Conservation (phyloP, 2,888 invertebrate genomes). For the Drosophila testacea region DNA sequence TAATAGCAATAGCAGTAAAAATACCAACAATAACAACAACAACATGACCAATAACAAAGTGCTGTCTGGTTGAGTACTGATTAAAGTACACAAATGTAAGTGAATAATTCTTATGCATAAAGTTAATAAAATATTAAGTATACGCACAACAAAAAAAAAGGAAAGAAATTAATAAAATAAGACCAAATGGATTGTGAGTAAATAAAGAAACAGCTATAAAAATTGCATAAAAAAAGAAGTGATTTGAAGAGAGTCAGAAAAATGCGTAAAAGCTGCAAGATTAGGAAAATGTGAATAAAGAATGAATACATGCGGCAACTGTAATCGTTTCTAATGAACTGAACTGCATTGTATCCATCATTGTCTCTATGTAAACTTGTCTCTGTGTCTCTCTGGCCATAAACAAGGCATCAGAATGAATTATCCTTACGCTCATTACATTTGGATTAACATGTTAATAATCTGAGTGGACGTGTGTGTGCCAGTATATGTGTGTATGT, state of each 20-base stretch:
- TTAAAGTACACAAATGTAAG: conserved; percentile 23
- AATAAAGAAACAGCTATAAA: neutral
- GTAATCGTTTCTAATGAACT: neutral
- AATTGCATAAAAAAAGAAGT: neutral
- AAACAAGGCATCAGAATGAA: conserved; percentile 57
- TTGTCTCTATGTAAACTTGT: conserved; percentile 6
- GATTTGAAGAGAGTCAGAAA: neutral
- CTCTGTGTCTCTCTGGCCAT: conserved; percentile 17
- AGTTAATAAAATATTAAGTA: conserved; percentile 6
- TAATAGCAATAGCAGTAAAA: neutral
- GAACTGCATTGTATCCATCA: conserved; percentile 11
- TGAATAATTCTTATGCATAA: conserved; percentile 12
- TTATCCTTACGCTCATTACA: conserved; percentile 76
- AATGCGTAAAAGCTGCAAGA: neutral
- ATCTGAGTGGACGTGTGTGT: conserved; percentile 40
- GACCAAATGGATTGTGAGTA: neutral
- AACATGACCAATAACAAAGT: conserved; percentile 24
- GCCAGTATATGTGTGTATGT: neutral
- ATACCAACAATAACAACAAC: neutral
- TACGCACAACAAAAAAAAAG: neutral
- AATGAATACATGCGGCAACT: neutral
- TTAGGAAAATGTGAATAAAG: neutral
- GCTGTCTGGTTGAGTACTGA: conserved; percentile 19
- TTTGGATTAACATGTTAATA: conserved; percentile 76
- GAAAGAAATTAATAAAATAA: neutral